Evolutionary conservation across 2,888 invertebrate genomes (phyloP).

Genomic region (Masnerella sp.): DNA sequence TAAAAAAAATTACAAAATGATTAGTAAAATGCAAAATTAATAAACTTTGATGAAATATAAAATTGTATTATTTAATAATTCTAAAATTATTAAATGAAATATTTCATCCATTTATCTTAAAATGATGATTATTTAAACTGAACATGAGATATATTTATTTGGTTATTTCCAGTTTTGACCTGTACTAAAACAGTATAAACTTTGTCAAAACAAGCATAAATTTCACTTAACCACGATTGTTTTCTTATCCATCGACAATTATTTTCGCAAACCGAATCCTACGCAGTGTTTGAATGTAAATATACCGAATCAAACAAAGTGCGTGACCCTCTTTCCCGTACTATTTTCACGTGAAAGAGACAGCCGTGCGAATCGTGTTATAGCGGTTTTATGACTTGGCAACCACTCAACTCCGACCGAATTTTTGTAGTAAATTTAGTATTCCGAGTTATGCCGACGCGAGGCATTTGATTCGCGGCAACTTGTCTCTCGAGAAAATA

Average conservation of each 20-base stretch:
- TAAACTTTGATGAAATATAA: too few relatives aligned
- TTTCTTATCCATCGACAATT: conserved; percentile 39
- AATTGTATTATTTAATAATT: too few relatives aligned
- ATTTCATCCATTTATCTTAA: too few relatives aligned
- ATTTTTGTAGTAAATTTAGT: conserved; percentile 62
- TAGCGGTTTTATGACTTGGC: conserved; percentile 60
- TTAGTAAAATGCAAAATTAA: too few relatives aligned
- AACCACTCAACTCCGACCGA: conserved; percentile 59
- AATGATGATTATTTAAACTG: too few relatives aligned
- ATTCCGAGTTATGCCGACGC: conserved; percentile 52
- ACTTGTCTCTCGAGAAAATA: conserved; percentile 43
- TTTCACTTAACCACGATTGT: conserved; percentile 17
- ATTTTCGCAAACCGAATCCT: conserved; percentile 38
- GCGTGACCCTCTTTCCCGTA: conserved; percentile 52
- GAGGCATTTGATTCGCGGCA: conserved; percentile 41
- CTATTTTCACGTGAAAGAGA: conserved; percentile 60
- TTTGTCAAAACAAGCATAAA: neutral
- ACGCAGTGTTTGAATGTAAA: conserved; percentile 34
- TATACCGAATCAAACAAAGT: conserved; percentile 36
- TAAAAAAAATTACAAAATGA: too few relatives aligned
- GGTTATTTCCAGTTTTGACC: neutral
- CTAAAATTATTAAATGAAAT: too few relatives aligned
- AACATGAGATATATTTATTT: too few relatives aligned
- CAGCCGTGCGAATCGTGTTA: conserved; percentile 56
- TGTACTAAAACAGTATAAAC: neutral